Base-by-base conservation (phyloP, 2,113 vertebrate species). In the Eonycteris spelaea region DNA sequence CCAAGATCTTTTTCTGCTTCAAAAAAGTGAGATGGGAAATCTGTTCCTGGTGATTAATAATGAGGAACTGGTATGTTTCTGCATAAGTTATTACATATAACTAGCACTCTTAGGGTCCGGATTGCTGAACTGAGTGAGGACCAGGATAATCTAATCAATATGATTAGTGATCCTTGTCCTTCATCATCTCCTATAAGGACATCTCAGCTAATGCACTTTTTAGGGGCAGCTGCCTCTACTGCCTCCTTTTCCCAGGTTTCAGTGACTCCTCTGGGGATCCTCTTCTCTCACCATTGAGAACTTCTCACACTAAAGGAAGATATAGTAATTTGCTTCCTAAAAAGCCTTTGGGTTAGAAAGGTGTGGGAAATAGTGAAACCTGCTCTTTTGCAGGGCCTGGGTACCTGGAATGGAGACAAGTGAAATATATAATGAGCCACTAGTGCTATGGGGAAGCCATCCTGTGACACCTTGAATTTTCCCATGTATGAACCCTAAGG, bases 31-130 rank as follows among this genome's bases (percentile, higher is more conserved):
- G 28, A 78, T 6, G 51, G 53, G 45, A 68, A 95, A 79, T 89
- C 67, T 53, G 26, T 63, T 73, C 35, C 48, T 57, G 21, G 40
- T 63, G 38, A 79, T 71, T 91, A 89, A 48, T 70, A 79, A 83
- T 48, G 68, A 79, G 55, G 28, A 97, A 38, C 95, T 21, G 35
- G 33, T 38, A 74, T 45, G 73, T 96, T 80, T 91, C 92, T 86
- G 73, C 53, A 16, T 95, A 77, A 48, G 79, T 91, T 83, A 85
- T 30, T 40, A 40, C 59, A 84, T 9, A 65, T 22, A 77, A 4
- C 51, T 71, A 77, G 82, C n/a, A 26, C 84, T 89, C n/a, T 30
- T 82, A 79, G 70, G 13, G 74, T 75, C n/a, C 75, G 83, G 45
- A 91, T 15, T 43, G 35, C 78, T 86, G 55, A 82, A 84, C 21